A percentile compares a stretch with the other conserved stretches of the same genome.
Conservation (phyloP, 2,888 invertebrate genomes). For the Heliconius erato region DNA sequence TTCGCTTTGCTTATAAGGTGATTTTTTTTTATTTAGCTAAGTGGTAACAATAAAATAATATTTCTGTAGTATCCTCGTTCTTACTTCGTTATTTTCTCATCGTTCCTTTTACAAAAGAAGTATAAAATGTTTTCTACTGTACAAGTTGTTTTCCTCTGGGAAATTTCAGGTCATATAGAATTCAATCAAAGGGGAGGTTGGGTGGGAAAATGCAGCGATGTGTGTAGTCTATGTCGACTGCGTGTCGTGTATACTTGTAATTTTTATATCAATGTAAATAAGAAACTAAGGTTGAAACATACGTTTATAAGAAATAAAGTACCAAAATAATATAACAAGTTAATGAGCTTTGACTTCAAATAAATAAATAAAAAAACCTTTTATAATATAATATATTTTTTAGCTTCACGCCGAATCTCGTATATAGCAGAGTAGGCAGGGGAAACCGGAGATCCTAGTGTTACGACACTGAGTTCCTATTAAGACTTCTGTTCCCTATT, state of each 20-base stretch:
- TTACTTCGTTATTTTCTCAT: neutral
- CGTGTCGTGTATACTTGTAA: neutral
- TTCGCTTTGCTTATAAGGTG: neutral
- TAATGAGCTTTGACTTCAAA: neutral
- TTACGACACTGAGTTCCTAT: no score
- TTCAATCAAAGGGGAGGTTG: slow-evolving; percentile 31
- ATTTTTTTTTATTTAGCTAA: neutral
- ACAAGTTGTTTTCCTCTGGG: slow-evolving; percentile 27
- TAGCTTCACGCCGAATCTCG: no score
- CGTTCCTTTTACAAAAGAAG: neutral
- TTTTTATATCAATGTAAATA: no score
- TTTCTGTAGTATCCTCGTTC: neutral
- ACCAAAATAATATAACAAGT: neutral
- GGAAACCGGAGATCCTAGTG: no score
- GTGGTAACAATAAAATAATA: neutral
- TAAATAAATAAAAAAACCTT: neutral
- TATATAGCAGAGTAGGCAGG: no score
- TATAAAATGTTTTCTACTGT: neutral
- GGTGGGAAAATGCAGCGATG: slow-evolving; percentile 9
- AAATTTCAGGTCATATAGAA: slow-evolving; percentile 39
- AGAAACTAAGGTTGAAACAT: no score
- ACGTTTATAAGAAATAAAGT: neutral
- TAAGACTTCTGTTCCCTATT: no score
- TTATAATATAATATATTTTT: no score
- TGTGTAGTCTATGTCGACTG: neutral